Base-by-base conservation (phyloP, 2,113 vertebrate genomes). In the Sporophila hypoxantha region DNA sequence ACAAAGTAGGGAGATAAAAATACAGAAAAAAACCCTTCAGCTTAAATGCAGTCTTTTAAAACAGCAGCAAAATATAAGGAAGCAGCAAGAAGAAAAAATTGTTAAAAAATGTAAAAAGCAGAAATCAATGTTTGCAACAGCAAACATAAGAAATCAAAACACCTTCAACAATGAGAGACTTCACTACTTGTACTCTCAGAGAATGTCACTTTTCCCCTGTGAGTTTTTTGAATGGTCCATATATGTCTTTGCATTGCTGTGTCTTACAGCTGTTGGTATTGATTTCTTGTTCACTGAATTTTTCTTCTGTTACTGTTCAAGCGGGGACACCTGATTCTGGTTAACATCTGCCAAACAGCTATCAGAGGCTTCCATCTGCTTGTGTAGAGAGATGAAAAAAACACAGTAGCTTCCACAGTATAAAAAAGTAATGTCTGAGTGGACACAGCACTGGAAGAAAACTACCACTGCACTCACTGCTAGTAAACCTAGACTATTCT, bases 1-100 rank as follows among this genome's bases (percentile, higher is more conserved):
- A 96, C 95, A 94, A 93, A 91, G 93, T 76, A 93, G 92, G 96
- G 93, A 97, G 94, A 96, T 96, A 96, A 96, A 95, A 97, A 92
- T 95, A 95, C 87, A 90, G 87, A 94, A 94, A 96, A 94, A 94
- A 95, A 94, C 47, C 57, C 97, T 97, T 98, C 97, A 97, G 96
- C 96, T 96, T 96, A 96, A 91, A 96, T 39, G 34, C 92, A 95
- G 92, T 96, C 94, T 96, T 70, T 93, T 69, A 86, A 95, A 95
- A 94, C 50, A 95, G 88, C 93, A 95, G 93, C 83, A 95, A 93
- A 96, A 94, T 93, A 95, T 92, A 94, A 93, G 91, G 94, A 92
- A 95, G 90, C 88, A 86, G 94, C 91, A 92, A 17, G 82, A 70
- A 77, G 84, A 62, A 82, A 84, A 85, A 75, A 30, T 83, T 32